phyloP scores from a whole-genome alignment of 2,888 invertebrate genomes.

The Drosophila histrio region DNA sequence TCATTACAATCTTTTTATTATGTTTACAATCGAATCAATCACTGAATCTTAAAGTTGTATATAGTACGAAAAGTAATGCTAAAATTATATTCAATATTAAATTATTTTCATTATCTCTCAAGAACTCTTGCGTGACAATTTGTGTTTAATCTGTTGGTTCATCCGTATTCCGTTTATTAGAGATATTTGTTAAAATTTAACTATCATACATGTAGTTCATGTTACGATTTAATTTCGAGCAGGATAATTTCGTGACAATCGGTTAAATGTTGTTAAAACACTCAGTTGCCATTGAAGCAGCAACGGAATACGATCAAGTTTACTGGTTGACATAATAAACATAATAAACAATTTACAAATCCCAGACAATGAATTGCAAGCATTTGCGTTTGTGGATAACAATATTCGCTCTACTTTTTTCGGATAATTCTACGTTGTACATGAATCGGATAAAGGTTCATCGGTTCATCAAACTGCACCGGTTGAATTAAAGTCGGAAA shows the following conservation, averaged over 20 bases:
- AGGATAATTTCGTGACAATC: conserved; percentile 7
- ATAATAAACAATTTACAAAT: no score
- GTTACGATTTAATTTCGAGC: not conserved
- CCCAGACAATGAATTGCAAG: not conserved
- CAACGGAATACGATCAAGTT: not conserved
- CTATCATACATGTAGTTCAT: not conserved
- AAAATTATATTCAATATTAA: not conserved
- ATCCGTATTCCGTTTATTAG: not conserved
- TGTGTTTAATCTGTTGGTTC: not conserved
- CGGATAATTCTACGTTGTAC: not conserved
- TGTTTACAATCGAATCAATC: not conserved
- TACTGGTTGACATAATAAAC: no score
- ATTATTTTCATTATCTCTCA: not conserved
- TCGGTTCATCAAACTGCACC: no score
- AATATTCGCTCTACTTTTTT: not conserved
- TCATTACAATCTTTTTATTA: not conserved
- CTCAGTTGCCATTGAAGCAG: not conserved
- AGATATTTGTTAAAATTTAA: not conserved
- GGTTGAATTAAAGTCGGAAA: not conserved
- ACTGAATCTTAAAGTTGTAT: not conserved
- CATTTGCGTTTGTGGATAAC: not conserved
- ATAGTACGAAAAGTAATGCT: not conserved
- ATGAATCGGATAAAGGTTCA: no score
- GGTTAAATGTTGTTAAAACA: not conserved
- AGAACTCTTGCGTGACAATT: not conserved